phyloP scores from a whole-genome alignment of 2,113 vertebrate genomes.

The western clawed frog (Xenopus tropicalis) region UCB_Xtro_10.0 CM004446.2:17283001-17283500 shows the following conservation, averaged over 20 bases:
- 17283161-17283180: constrained; percentile 54
- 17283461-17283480: constrained; percentile 63
- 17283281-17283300: constrained; percentile 54
- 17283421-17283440: constrained; percentile 69
- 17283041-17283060: constrained; percentile 66
- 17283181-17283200: constrained; percentile 55
- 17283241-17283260: constrained; percentile 51
- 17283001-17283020: constrained; percentile 86
- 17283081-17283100: constrained; percentile 11
- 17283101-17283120: constrained; percentile 61
- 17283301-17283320: constrained; percentile 46
- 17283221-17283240: constrained; percentile 54
- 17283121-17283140: constrained; percentile 61
- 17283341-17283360: constrained; percentile 56
- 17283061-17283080: constrained; percentile 36
- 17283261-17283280: constrained; percentile 51
- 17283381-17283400: constrained; percentile 57
- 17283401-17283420: constrained; percentile 55
- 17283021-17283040: constrained; percentile 66
- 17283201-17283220: constrained; percentile 60
- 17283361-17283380: constrained; percentile 51
- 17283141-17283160: constrained; percentile 53
- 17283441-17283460: constrained; percentile 47
- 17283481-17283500: constrained; percentile 57
- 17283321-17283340: constrained; percentile 48